These are phyloP conservation scores for Lycia hirtaria DNA, from an alignment of 2,888 invertebrate species.

Conservation along the genomic window DNA sequence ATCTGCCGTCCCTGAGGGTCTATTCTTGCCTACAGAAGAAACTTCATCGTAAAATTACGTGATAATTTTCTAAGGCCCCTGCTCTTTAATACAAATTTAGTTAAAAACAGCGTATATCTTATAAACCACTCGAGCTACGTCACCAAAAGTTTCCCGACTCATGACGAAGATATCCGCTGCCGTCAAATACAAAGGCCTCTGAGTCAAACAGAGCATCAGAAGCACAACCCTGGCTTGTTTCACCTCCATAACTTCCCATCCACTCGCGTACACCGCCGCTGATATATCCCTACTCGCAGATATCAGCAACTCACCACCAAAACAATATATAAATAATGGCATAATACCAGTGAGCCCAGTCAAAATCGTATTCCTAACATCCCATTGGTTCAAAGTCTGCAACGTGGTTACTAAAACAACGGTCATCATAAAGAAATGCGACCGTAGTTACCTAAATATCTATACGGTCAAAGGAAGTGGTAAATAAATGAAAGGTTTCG, in stretches of 20 bases:
- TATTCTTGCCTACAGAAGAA: no score
- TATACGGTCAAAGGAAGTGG: no score
- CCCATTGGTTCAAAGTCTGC: slow-evolving; percentile 65
- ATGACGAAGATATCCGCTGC: slow-evolving; percentile 63
- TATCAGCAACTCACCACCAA: slow-evolving; percentile 64
- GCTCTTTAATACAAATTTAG: slow-evolving; percentile 30
- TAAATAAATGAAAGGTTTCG: no score
- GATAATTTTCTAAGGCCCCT: no score
- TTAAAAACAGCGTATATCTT: slow-evolving; percentile 70
- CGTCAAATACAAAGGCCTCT: slow-evolving; percentile 56
- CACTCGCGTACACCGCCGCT: slow-evolving; percentile 54
- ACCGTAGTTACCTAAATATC: no score
- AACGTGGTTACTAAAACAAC: slow-evolving; percentile 63
- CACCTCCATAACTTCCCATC: slow-evolving; percentile 62
- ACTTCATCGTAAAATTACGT: no score
- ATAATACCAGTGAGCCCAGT: slow-evolving; percentile 60
- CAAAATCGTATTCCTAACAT: slow-evolving; percentile 59
- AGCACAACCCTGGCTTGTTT: slow-evolving; percentile 55
- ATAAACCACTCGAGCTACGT: slow-evolving; percentile 62
- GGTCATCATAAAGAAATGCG: slow-evolving; percentile 66
- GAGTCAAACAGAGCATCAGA: slow-evolving; percentile 57
- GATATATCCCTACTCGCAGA: slow-evolving; percentile 57
- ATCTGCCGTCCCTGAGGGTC: no score
- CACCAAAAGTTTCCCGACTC: slow-evolving; percentile 65
- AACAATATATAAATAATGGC: slow-evolving; percentile 66